phyloP scores from a whole-genome alignment of 1,140 invertebrate species.

The Brachionus calyciflorus region DNA sequence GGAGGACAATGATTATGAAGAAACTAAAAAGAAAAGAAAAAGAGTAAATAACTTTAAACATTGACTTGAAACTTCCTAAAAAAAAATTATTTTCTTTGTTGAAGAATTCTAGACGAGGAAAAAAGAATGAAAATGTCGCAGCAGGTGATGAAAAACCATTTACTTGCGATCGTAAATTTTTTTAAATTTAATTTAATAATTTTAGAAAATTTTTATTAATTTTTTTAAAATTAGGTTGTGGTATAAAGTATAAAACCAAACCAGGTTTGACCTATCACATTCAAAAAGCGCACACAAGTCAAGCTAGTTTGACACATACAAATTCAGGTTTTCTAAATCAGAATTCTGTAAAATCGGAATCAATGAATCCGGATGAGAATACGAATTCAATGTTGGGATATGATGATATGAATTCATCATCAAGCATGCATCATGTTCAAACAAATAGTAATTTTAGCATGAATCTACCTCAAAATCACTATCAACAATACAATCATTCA shows the following conservation, averaged over 20 bases:
- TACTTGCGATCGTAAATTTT: constrained; percentile 80
- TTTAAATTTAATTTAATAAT: not conserved
- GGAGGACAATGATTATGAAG: constrained; percentile 87
- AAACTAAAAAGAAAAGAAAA: constrained; percentile 60
- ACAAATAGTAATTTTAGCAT: not conserved
- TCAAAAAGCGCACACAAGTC: constrained; percentile 14
- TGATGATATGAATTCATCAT: constrained; percentile 7
- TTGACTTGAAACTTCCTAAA: not conserved
- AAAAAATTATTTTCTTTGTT: not conserved
- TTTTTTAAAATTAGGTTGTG: constrained; percentile 70
- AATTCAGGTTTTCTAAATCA: constrained; percentile 4
- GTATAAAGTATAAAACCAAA: constrained; percentile 91
- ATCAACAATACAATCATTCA: no score
- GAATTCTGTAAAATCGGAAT: constrained; percentile 14
- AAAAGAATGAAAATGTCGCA: constrained; percentile 64
- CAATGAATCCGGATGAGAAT: constrained; percentile 23
- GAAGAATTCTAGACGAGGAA: constrained; percentile 64
- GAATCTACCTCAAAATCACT: not conserved
- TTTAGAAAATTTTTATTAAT: not conserved
- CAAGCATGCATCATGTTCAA: not conserved
- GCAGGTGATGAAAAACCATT: constrained; percentile 75
- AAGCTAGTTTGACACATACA: not conserved
- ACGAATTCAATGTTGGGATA: constrained; percentile 23
- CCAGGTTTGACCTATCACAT: constrained; percentile 95
- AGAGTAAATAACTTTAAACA: not conserved